Conservation (phyloP, 2,797 vertebrate genomes). For the Scleropages formosus region DNA sequence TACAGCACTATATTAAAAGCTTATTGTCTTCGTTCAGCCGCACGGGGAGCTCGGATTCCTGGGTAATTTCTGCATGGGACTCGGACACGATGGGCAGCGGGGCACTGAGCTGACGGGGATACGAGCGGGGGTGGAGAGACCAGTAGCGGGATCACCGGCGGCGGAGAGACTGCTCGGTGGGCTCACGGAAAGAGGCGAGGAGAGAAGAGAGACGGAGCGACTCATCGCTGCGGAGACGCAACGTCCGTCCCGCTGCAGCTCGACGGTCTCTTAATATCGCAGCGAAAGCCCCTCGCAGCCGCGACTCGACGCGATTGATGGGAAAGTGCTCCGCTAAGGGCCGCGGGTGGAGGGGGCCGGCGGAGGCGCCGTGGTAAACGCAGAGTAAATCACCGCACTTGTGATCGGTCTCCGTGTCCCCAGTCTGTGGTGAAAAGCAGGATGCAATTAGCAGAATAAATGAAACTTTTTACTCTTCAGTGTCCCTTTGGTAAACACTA, state of each 20-base stretch:
- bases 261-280: no score
- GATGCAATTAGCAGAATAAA: constrained; percentile 53
- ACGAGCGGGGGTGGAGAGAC: constrained; percentile 48
- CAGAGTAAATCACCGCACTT: constrained; percentile 42
- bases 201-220: neutral
- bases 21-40: neutral
- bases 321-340: neutral
- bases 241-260: neutral
- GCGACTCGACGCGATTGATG: neutral
- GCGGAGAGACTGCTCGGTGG: neutral
- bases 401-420: constrained; percentile 46
- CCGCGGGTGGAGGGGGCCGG: constrained; percentile 18
- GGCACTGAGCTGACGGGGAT: constrained; percentile 38
- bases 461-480: constrained; percentile 44
- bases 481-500: constrained; percentile 46
- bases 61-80: neutral
- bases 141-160: neutral
- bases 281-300: neutral
- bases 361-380: constrained; percentile 31
- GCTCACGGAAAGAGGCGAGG: neutral
- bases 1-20: neutral
- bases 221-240: no score
- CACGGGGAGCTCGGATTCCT: neutral
- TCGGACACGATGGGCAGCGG: constrained; percentile 3
- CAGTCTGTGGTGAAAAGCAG: constrained; percentile 42